A percentile compares a stretch with the other conserved stretches of the same genome.
Conservation (phyloP, 2,888 invertebrate genomes). For the Mythimna albipuncta region DNA sequence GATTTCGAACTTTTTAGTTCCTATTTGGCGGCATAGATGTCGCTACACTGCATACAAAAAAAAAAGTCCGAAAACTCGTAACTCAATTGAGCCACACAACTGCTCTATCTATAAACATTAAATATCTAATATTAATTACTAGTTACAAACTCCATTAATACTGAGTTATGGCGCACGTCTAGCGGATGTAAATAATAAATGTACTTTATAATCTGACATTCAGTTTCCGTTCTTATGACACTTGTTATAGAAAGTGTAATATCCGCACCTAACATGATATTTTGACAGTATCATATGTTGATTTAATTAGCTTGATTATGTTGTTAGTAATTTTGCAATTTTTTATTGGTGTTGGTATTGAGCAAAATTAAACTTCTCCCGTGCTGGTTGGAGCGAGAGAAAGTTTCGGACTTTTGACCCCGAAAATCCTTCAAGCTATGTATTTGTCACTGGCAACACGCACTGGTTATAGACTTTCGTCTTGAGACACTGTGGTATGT, state of each 20-base stretch:
- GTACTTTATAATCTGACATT: slow-evolving; percentile 36
- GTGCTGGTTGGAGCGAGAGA: no score
- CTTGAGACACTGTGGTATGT: no score
- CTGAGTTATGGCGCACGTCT: slow-evolving; percentile 8
- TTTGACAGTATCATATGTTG: slow-evolving; percentile 8
- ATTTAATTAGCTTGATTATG: neutral
- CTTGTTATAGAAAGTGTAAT: slow-evolving; percentile 34
- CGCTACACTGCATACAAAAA: no score
- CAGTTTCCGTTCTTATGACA: slow-evolving; percentile 33
- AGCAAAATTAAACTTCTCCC: no score
- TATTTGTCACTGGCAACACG: no score
- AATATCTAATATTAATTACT: slow-evolving; percentile 28
- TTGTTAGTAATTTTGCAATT: neutral
- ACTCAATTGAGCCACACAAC: neutral
- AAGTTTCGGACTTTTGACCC: no score
- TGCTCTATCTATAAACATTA: slow-evolving; percentile 7
- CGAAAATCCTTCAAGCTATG: no score
- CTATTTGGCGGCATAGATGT: no score
- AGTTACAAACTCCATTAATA: slow-evolving; percentile 9
- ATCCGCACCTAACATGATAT: slow-evolving; percentile 15
- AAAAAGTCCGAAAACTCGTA: no score
- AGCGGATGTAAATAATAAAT: slow-evolving; percentile 37
- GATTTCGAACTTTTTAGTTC: no score
- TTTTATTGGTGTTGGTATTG: no score
- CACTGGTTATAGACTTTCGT: no score